A percentile compares a stretch with the other conserved stretches of the same genome.
Evolutionary conservation across 2,888 invertebrate species (phyloP).

Genomic region (Deroplatys truncata): DNA sequence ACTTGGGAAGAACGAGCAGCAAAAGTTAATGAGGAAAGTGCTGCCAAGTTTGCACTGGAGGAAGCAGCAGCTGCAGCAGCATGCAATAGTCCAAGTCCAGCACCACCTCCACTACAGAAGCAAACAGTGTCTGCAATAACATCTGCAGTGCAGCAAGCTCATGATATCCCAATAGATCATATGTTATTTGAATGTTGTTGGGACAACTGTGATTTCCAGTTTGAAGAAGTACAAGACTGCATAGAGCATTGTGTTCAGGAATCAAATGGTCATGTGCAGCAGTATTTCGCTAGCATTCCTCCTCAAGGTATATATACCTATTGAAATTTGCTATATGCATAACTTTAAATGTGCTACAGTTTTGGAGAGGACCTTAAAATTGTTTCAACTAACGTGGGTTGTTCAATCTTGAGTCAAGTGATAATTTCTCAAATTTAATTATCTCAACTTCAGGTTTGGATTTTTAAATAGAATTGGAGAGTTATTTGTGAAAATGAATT

Average conservation of each 20-base stretch:
- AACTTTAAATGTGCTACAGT: background rate
- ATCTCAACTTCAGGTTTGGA: no score
- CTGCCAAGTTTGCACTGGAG: conserved; percentile 57
- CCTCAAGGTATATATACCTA: conserved; percentile 39
- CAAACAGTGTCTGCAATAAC: conserved; percentile 32
- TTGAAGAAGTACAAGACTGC: conserved; percentile 83
- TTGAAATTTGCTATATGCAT: background rate
- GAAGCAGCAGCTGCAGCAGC: conserved; percentile 30
- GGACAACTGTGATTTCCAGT: conserved; percentile 91
- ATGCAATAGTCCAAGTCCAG: conserved; percentile 36
- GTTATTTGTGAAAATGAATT: no score
- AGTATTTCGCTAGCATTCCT: conserved; percentile 47
- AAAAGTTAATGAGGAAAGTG: conserved; percentile 81
- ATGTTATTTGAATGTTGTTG: conserved; percentile 79
- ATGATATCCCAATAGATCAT: background rate
- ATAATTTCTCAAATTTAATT: no score
- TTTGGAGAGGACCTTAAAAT: background rate
- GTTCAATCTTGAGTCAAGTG: no score
- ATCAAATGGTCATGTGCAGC: conserved; percentile 65
- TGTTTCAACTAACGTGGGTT: no score
- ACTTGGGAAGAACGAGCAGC: conserved; percentile 92
- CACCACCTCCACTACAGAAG: conserved; percentile 40
- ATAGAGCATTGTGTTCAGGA: conserved; percentile 80
- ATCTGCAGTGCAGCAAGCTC: background rate
- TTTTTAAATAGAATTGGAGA: no score